Conservation (phyloP, 2,797 vertebrate genomes). For the Pangasius mekongensis region DNA sequence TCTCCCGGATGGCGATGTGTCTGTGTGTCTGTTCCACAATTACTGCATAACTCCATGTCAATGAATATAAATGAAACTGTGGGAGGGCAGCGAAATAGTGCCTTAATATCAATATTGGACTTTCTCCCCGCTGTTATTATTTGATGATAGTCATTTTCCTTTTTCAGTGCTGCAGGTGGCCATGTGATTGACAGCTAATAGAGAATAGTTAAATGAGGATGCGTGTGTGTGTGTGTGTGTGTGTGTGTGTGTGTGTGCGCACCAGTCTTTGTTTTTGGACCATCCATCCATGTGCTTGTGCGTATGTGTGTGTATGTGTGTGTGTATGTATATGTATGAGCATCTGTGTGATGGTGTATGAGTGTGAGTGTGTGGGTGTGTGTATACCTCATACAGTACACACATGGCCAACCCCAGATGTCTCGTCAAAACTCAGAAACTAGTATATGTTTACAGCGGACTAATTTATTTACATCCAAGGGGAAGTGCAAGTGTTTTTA, state of each 20-base stretch:
- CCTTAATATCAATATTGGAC: constrained; percentile 48
- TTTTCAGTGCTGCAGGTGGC: constrained; percentile 19
- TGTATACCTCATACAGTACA: neutral
- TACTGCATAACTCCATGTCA: constrained; percentile 39
- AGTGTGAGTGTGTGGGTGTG: neutral
- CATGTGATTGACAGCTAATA: constrained; percentile 29
- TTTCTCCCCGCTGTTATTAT: constrained; percentile 28
- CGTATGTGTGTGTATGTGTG: constrained; percentile 7
- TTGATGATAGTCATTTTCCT: constrained; percentile 39
- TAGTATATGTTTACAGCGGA: neutral
- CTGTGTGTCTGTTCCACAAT: constrained; percentile 48
- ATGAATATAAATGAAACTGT: constrained; percentile 54
- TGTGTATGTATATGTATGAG: constrained; percentile 23
- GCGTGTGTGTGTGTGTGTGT: neutral
- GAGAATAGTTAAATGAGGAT: constrained; percentile 8
- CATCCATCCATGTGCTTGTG: neutral
- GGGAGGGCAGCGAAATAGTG: constrained; percentile 33
- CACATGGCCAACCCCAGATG: constrained; percentile 2
- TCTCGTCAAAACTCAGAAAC: neutral
- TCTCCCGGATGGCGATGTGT: constrained; percentile 29
- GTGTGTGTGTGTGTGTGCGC: neutral
- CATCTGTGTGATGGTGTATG: neutral
- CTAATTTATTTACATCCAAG: constrained; percentile 3
- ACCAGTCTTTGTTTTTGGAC: constrained; percentile 7
- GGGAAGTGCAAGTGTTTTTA: too few species aligned